phyloP scores from a whole-genome alignment of 2,113 vertebrate genomes.

The Vanacampus margaritifer region DNA sequence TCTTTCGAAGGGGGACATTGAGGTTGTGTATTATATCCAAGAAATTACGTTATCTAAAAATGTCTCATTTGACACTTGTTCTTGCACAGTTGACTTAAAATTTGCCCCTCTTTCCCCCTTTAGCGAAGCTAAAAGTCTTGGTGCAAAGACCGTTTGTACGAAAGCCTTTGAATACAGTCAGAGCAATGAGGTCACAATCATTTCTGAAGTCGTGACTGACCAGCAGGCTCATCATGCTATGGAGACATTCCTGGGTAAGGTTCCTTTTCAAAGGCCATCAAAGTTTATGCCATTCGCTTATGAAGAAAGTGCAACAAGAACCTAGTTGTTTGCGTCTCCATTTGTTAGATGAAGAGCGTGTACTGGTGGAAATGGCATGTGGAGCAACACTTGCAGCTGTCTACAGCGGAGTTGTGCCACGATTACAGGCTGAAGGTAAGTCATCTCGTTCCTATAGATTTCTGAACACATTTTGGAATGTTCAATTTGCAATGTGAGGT shows the following conservation, averaged over 20 bases:
- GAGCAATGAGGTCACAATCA: constrained; percentile 42
- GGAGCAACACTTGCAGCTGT: constrained; percentile 74
- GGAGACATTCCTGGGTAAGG: constrained; percentile 74
- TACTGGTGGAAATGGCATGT: constrained; percentile 78
- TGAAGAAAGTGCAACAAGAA: background rate
- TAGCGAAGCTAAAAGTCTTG: constrained; percentile 72
- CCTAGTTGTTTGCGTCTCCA: background rate
- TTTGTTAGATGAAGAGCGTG: constrained; percentile 74
- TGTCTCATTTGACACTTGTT: background rate
- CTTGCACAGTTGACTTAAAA: background rate
- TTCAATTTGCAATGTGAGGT: no score
- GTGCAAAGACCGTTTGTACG: constrained; percentile 71
- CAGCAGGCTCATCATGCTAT: constrained; percentile 71
- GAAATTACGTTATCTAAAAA: background rate
- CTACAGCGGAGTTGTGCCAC: constrained; percentile 65
- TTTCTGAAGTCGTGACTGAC: constrained; percentile 75
- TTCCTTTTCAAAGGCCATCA: background rate
- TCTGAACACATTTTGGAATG: background rate
- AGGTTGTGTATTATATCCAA: no score
- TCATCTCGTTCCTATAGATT: background rate
- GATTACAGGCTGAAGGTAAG: constrained; percentile 67
- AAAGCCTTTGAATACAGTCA: constrained; percentile 70
- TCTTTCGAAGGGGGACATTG: no score
- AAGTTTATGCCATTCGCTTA: background rate
- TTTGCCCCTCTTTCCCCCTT: background rate